Evolutionary conservation across 2,888 invertebrate genomes (phyloP), one percentile per base, ranked within the genome.

Genomic region (Nezara viridula): DNA sequence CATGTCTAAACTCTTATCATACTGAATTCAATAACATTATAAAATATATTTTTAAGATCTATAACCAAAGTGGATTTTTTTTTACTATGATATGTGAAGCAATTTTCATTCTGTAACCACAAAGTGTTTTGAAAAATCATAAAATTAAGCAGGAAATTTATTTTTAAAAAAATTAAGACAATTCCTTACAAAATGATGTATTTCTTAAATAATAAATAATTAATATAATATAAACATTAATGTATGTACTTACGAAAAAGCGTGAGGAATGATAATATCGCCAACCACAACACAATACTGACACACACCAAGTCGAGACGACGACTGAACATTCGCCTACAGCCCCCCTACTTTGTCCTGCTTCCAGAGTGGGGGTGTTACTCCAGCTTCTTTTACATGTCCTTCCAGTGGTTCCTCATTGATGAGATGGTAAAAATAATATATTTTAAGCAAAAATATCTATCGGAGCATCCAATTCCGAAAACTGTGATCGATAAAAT

Each of bases 231-330:
- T 16, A 2, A 50, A 19, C 50, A 50, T n/a, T 24, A 7, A 55
- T 14, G 37, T 37, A 37, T 37, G 66, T 81, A 81, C 81, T 81
- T 16, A 81, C 81, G 81, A 44, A 81, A 77, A 9, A 81, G 81
- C 81, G 81, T 81, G 44, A 81, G 44, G n/a, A 81, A n/a, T 44
- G 44, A 81, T 40, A 47, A 44, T 81, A 44, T 81, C 44, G 24
- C n/a, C 44, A 81, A 81, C 81, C 81, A 81, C 81, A n/a, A 81
- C 81, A 81, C 81, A 81, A 81, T 81, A 81, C 81, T 81, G 81
- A 81, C 81, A 81, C 81, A 44, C 81, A 47, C 81, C 44, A 81
- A 81, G 81, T n/a, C 81, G 40, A 81, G 44, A n/a, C 81, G 81
- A 40, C 44, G 44, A 40, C 44, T 40, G 81, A 81, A n/a, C 44